phyloP scores from a whole-genome alignment of 2,888 invertebrate species.

The Lysandra bellargus region DNA sequence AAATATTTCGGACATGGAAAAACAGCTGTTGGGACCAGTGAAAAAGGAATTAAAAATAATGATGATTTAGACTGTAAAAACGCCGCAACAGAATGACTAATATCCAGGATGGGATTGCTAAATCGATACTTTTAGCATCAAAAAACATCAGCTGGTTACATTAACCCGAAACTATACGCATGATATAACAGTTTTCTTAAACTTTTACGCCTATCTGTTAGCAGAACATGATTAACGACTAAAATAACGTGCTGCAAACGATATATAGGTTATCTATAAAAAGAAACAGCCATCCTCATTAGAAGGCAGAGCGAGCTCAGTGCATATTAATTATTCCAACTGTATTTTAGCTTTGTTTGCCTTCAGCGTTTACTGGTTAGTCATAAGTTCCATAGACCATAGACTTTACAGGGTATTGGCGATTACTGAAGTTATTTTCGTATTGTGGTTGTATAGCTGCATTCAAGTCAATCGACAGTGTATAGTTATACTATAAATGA shows the following conservation, averaged over 20 bases:
- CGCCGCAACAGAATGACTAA: background rate
- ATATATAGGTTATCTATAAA: slow-evolving; percentile 35
- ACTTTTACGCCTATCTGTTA: background rate
- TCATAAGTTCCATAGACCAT: background rate
- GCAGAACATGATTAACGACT: background rate
- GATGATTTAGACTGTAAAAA: background rate
- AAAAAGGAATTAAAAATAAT: background rate
- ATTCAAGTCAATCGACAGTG: slow-evolving; percentile 4
- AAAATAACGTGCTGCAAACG: slow-evolving; percentile 28
- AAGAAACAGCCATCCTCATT: slow-evolving; percentile 34
- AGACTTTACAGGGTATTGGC: background rate
- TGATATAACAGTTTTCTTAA: background rate
- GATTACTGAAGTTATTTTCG: slow-evolving; percentile 13
- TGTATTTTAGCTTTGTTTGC: slow-evolving; percentile 22
- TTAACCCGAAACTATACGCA: background rate
- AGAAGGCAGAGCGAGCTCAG: slow-evolving; percentile 27
- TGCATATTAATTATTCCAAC: slow-evolving; percentile 32
- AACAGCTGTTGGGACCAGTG: background rate
- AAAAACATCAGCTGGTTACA: background rate
- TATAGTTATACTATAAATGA: background rate
- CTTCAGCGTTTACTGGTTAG: background rate
- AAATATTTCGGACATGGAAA: background rate
- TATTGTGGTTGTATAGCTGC: background rate
- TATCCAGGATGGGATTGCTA: background rate
- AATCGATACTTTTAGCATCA: background rate